phyloP scores from a whole-genome alignment of 2,888 invertebrate species.

The Ommatoiulus sabulosus region DNA sequence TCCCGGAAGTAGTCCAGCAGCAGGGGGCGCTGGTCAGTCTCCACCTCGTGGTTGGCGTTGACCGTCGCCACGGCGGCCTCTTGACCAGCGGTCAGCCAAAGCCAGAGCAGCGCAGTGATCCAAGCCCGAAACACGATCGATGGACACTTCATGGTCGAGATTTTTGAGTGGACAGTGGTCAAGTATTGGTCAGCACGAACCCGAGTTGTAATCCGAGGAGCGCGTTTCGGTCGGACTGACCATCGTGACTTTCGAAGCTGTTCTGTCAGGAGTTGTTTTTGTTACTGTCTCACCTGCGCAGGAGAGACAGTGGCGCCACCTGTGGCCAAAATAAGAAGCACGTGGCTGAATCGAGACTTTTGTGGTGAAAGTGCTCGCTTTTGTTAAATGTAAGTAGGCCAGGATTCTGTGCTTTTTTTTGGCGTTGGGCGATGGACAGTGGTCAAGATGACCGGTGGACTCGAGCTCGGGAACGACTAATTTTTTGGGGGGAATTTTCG shows the following conservation, averaged over 20 bases:
- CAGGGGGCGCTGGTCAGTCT: background rate
- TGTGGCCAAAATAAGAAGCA: too few relatives aligned
- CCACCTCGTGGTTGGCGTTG: background rate
- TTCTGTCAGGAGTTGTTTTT: background rate
- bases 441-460: too few relatives aligned
- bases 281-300: too few relatives aligned
- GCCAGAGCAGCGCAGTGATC: background rate
- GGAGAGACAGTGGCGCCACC: too few relatives aligned
- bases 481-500: too few relatives aligned
- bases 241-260: background rate
- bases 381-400: too few relatives aligned
- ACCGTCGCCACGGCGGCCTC: background rate
- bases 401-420: too few relatives aligned
- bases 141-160: background rate
- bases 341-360: too few relatives aligned
- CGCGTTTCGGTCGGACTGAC: background rate
- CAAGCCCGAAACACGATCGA: background rate
- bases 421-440: too few relatives aligned
- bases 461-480: too few relatives aligned
- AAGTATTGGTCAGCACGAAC: background rate
- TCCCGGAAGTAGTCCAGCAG: background rate
- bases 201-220: background rate
- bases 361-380: too few relatives aligned
- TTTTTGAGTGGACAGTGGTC: background rate
- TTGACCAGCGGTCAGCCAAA: background rate